Base-by-base conservation (phyloP, 2,113 vertebrate genomes). In the Labrus mixtus region DNA sequence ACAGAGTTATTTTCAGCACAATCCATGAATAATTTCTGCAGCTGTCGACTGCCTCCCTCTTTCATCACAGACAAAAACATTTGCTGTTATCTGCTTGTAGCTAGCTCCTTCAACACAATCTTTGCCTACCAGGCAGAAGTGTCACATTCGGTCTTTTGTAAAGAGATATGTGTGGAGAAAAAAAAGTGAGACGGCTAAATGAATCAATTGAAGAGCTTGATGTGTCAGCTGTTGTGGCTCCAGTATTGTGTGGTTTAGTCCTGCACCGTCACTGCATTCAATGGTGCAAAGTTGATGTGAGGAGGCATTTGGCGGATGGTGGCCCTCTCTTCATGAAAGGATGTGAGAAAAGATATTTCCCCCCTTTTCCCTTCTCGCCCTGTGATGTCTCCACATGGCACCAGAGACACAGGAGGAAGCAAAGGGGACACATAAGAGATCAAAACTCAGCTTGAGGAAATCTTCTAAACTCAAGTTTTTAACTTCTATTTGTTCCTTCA, bases 371-470 rank as follows among this genome's bases (percentile, higher is more conserved):
- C 79, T 91, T 91, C 82, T 90, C 82, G 79, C 89, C 87, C 91
- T 94, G 84, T 91, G 87, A 90, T 93, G 93, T 92, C 92, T 93
- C 91, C 90, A 72, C 87, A 83, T 90, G 80, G 90, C 81, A 81
- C 51, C 68, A 60, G 90, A 82, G 54, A 22, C 53, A 87, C 45
- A 60, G 82, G 73, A 53, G 4, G 50, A 81, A 83, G 1, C 68
- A 79, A 82, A 79, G 87, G 4, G 16, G 20, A 89, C 75, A 74
- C 45, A 8, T 45, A 85, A 79, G 91, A 95, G 90, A 93, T 80
- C 64, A 36, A 63, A 74, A 68, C 10, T 0, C 36, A 58, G 67
- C 65, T 74, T 73, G 70, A 56, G 39, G 33, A 39, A 76, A 36
- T 73, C 57, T 12, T 67, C 2, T 41, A 65, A 54, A 67, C 11